These are phyloP conservation scores for Muscicapa striata DNA, from an alignment of 2,797 vertebrate species.

Conservation along the genomic window DNA sequence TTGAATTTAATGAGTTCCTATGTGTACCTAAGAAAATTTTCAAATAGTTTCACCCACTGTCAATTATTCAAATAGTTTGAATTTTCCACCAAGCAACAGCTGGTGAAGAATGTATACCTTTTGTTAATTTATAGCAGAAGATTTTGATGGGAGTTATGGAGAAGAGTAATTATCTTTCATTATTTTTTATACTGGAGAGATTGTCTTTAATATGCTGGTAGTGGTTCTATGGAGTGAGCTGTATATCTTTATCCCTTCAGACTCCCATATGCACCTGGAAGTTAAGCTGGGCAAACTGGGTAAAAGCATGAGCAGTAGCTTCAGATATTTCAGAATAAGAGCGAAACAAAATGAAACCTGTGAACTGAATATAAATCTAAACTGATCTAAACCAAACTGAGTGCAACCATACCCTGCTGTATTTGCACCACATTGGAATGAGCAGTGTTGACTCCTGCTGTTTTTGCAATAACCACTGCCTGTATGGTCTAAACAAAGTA, in stretches of 20 bases:
- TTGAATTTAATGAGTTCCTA: background rate
- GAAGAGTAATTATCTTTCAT: background rate
- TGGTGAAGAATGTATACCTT: background rate
- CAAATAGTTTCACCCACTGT: background rate
- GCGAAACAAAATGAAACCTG: background rate
- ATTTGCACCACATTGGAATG: background rate
- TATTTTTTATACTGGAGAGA: background rate
- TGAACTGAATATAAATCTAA: background rate
- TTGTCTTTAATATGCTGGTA: background rate
- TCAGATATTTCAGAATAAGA: background rate
- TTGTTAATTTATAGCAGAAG: background rate
- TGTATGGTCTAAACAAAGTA: background rate
- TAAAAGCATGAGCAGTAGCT: background rate
- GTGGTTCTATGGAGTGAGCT: background rate
- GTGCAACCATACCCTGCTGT: background rate
- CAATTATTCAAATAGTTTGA: background rate
- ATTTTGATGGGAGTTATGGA: background rate
- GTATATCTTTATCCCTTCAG: background rate
- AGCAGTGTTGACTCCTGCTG: background rate
- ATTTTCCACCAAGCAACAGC: background rate
- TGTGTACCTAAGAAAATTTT: background rate
- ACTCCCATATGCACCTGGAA: background rate
- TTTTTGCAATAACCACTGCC: rapidly evolving
- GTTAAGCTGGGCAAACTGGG: background rate
- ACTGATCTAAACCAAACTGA: background rate